Conservation (phyloP, 2,888 invertebrate genomes). For the Apoda limacodes region DNA sequence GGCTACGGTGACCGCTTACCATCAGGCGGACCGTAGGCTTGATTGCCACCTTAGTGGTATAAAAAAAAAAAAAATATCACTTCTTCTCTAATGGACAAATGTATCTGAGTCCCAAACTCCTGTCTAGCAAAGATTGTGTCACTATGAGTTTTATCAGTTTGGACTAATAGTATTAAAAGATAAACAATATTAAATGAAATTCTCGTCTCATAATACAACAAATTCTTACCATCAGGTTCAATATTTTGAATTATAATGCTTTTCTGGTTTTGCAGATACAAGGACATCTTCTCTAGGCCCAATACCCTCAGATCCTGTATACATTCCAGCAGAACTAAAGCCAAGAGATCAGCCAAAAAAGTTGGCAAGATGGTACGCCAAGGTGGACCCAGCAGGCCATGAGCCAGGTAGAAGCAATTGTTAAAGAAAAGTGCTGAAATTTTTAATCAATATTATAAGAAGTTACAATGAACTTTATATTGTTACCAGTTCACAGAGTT, state of each 20-base stretch:
- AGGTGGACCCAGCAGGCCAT: conserved; percentile 59
- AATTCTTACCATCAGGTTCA: conserved; percentile 38
- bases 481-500: not conserved
- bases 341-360: conserved; percentile 36
- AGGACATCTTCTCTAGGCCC: conserved; percentile 54
- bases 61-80: no score
- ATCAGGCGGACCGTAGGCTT: no score
- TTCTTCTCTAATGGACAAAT: no score
- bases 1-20: no score
- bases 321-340: conserved; percentile 40
- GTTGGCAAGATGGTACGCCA: conserved; percentile 45
- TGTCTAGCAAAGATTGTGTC: no score
- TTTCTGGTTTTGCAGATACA: conserved; percentile 50
- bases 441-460: no score
- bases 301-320: conserved; percentile 54
- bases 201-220: no score
- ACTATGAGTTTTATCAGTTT: no score
- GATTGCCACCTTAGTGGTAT: no score
- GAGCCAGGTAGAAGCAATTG: conserved; percentile 62
- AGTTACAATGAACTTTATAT: not conserved
- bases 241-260: conserved; percentile 41
- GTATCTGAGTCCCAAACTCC: no score
- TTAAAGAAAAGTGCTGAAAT: conserved; percentile 61
- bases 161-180: no score
- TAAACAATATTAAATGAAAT: no score